Base-by-base conservation (phyloP, 53 echinoderm and acorn worm genomes). In the Echinarachnius parma region DNA sequence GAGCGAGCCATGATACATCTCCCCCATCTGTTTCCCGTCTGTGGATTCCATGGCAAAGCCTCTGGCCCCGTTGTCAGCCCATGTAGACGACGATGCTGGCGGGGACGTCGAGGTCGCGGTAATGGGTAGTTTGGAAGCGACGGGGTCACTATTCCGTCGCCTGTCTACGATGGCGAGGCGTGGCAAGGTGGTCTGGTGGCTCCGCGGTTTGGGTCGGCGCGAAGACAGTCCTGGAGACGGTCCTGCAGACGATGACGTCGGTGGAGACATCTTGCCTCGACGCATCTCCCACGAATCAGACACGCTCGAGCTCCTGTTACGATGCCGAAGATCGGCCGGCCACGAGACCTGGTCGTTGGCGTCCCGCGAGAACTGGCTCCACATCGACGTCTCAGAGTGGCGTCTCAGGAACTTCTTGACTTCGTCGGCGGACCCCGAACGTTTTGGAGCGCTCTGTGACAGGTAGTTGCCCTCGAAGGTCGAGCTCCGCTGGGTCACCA, bases 1-100 rank as follows among this genome's bases (percentile, higher is more conserved):
- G 1, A 69, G 70, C 4, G 70, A 69, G 4, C 70, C 70, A 16
- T 69, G 53, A 25, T 69, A 69, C 70, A 69, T 69, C 4, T 69
- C 70, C 3, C 70, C 70, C 35, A 34, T 69, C 27, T 53, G 31
- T 9, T 69, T 52, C 11, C 53, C 52, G 29, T 34, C 57, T 22
- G 28, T 22, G 25, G 10, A 50, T 50, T 13, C 9, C 20, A 4
- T 18, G 13, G 13, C 9, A 13, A 13, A 9, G 15, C 52, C 52
- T n/a, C 20, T 11, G 52, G 4, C 4, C 9, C 20, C 52, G 28
- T 27, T 52, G 13, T 3, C 47, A 15, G 32, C 61, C n/a, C n/a
- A n/a, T n/a, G n/a, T n/a, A n/a, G n/a, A n/a, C 1, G 36, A 34
- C 20, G 2, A 15, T 35, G 31, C 25, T 26, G 34, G 36, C 2